phyloP scores from a whole-genome alignment of 2,888 invertebrate genomes.

The Nephrocerus scutellatus region DNA sequence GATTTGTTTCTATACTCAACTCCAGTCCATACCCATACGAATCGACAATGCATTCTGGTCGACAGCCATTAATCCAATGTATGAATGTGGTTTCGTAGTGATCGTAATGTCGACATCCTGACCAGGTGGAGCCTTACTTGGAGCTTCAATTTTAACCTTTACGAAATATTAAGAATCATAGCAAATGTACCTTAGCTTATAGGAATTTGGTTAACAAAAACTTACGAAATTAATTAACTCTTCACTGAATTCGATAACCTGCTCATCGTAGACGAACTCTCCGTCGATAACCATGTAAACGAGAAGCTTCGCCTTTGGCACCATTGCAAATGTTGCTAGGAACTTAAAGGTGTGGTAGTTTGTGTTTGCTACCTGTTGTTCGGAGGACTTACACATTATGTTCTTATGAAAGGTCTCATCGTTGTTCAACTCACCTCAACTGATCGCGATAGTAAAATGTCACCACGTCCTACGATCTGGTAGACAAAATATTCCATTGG shows the following conservation, averaged over 20 bases:
- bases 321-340: slow-evolving; percentile 69
- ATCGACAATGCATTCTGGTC: slow-evolving; percentile 73
- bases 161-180: slow-evolving; percentile 46
- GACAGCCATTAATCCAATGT: slow-evolving; percentile 81
- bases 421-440: slow-evolving; percentile 52
- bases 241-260: slow-evolving; percentile 74
- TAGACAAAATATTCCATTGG: slow-evolving; percentile 73
- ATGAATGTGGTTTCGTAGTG: slow-evolving; percentile 76
- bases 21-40: slow-evolving; percentile 54
- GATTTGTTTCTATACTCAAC: too few relatives aligned
- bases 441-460: slow-evolving; percentile 71
- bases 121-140: slow-evolving; percentile 66
- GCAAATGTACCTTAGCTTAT: not conserved
- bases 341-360: slow-evolving; percentile 50
- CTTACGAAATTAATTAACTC: slow-evolving; percentile 72
- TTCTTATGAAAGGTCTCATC: not conserved
- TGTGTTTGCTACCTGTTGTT: slow-evolving; percentile 41
- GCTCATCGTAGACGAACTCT: slow-evolving; percentile 78
- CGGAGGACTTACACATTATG: too few relatives aligned
- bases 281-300: slow-evolving; percentile 72
- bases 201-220: slow-evolving; percentile 15
- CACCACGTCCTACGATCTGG: slow-evolving; percentile 76
- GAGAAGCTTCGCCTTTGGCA: slow-evolving; percentile 75
- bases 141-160: slow-evolving; percentile 58
- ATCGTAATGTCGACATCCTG: slow-evolving; percentile 73